Percentiles rank a stretch among this genome's conserved stretches.
Evolutionary conservation across 2,888 invertebrate species (phyloP).

Genomic region (Apotomis betuletana): DNA sequence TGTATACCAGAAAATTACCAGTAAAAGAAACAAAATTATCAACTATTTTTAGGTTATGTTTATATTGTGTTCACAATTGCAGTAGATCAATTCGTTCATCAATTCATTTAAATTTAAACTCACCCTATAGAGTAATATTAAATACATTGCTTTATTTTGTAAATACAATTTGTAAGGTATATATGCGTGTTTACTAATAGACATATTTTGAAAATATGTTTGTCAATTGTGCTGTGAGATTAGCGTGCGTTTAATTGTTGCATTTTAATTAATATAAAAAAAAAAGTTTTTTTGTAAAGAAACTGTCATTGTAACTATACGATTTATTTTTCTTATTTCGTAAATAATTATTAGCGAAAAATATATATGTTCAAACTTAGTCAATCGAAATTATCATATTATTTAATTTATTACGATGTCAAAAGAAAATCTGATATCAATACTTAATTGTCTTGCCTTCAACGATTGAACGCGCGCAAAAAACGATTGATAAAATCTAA

Average conservation of each 20-base stretch:
- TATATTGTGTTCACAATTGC: slow-evolving; percentile 6
- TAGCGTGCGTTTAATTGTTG: slow-evolving; percentile 65
- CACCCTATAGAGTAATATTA: slow-evolving; percentile 63
- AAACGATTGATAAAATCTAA: slow-evolving; percentile 78
- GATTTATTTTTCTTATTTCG: too few relatives aligned
- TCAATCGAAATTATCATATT: not conserved
- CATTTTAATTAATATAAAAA: slow-evolving; percentile 48
- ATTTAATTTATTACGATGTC: not conserved
- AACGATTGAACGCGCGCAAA: slow-evolving; percentile 65
- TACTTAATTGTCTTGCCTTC: slow-evolving; percentile 40
- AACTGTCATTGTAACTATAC: too few relatives aligned
- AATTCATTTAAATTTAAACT: slow-evolving; percentile 65
- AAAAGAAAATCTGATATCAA: not conserved
- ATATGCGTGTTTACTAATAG: slow-evolving; percentile 80
- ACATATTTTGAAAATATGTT: slow-evolving; percentile 83
- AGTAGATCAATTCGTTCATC: slow-evolving; percentile 43
- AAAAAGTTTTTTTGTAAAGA: too few relatives aligned
- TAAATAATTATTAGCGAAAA: too few relatives aligned
- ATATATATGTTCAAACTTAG: not conserved
- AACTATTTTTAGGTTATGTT: not conserved
- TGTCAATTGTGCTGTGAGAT: slow-evolving; percentile 82
- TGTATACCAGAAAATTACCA: too few relatives aligned
- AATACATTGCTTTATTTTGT: slow-evolving; percentile 79
- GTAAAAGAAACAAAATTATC: not conserved
- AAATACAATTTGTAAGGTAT: slow-evolving; percentile 81